Percentiles rank a stretch among this genome's conserved stretches.
Evolutionary conservation across 2,888 invertebrate species (phyloP).

Genomic region (Trimorus sp.): DNA sequence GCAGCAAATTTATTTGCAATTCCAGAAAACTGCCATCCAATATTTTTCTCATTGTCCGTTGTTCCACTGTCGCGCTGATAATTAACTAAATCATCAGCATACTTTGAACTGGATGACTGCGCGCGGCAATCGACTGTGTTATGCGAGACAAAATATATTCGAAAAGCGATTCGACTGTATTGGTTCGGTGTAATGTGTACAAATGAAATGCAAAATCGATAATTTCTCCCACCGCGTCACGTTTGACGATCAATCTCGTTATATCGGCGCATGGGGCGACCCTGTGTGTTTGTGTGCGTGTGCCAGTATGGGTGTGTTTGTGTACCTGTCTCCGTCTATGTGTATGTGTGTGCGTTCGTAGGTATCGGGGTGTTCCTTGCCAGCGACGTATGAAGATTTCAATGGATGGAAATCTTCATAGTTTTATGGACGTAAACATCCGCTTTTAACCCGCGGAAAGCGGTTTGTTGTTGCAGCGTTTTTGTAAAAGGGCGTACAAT

Average conservation of each 20-base stretch:
- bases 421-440: too few relatives aligned
- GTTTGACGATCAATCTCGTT: constrained; percentile 14
- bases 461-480: too few relatives aligned
- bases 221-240: not conserved
- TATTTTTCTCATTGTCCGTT: too few relatives aligned
- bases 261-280: not conserved
- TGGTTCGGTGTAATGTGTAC: constrained; percentile 41
- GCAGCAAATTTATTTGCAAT: too few relatives aligned
- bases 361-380: not conserved
- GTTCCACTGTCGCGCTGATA: not conserved
- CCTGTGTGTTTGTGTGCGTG: too few relatives aligned
- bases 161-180: constrained; percentile 28
- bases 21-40: too few relatives aligned
- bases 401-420: too few relatives aligned
- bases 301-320: too few relatives aligned
- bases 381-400: not conserved
- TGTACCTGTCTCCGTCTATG: too few relatives aligned
- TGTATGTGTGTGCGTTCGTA: not conserved
- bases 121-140: constrained; percentile 15
- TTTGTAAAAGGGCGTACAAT: too few relatives aligned
- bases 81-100: constrained; percentile 13
- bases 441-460: too few relatives aligned
- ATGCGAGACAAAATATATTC: constrained; percentile 27
- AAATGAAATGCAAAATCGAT: constrained; percentile 38
- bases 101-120: constrained; percentile 11